Conservation (phyloP, 2,888 invertebrate genomes). For the Caenorhabditis japonica region DNA sequence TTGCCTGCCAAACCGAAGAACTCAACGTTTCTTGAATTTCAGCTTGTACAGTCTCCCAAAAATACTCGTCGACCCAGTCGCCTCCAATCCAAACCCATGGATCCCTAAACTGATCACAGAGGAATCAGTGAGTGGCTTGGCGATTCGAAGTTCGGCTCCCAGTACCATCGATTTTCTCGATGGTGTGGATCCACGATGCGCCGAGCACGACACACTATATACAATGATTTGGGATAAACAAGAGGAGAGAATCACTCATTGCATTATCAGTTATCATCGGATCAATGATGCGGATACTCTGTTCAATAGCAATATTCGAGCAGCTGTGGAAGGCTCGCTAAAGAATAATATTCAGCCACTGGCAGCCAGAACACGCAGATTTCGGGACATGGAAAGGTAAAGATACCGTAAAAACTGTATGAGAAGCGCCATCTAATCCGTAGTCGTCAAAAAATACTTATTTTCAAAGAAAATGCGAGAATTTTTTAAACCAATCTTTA, state of each 20-base stretch:
- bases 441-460: too few species aligned
- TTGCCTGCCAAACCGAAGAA: too few species aligned
- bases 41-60: slow-evolving; percentile 26
- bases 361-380: slow-evolving; percentile 28
- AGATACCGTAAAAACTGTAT: not conserved
- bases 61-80: slow-evolving; percentile 34
- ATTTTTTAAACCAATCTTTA: too few species aligned
- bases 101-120: slow-evolving; percentile 15
- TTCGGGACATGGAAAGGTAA: slow-evolving; percentile 35
- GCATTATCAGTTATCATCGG: slow-evolving; percentile 42
- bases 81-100: slow-evolving; percentile 7
- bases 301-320: slow-evolving; percentile 37
- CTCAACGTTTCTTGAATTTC: too few species aligned
- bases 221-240: slow-evolving; percentile 42
- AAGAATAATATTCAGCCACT: slow-evolving; percentile 33
- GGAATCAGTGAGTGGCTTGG: slow-evolving; percentile 18
- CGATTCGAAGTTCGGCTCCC: slow-evolving; percentile 8
- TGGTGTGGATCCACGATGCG: slow-evolving; percentile 6
- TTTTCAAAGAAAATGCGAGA: too few species aligned
- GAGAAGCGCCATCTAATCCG: too few species aligned
- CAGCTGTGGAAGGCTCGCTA: slow-evolving; percentile 26
- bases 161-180: not conserved
- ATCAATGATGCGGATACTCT: slow-evolving; percentile 38
- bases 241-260: slow-evolving; percentile 31
- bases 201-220: slow-evolving; percentile 16